Evolutionary conservation across 1,140 invertebrate genomes (phyloP).

Genomic region (Oncopodura yosiiana): DNA sequence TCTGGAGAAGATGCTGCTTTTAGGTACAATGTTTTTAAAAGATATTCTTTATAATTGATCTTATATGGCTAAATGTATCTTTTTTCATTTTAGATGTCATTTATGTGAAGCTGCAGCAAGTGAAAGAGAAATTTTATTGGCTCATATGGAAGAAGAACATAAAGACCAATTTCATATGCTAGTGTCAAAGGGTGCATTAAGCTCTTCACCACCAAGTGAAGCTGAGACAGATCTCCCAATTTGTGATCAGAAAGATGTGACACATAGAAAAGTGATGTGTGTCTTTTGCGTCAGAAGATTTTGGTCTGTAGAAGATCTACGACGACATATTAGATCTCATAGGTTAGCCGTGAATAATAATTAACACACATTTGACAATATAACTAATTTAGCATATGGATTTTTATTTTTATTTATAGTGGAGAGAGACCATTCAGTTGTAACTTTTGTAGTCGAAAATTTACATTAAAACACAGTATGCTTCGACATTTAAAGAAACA

Average conservation of each 20-base stretch:
- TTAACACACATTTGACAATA: conserved; percentile 68
- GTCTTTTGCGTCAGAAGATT: conserved; percentile 84
- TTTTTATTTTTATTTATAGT: background rate
- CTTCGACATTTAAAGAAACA: conserved; percentile 81
- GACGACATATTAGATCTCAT: conserved; percentile 82
- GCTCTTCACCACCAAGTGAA: conserved; percentile 28
- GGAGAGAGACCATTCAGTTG: conserved; percentile 20
- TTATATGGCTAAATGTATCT: background rate
- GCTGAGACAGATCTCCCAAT: conserved; percentile 10
- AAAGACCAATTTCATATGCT: conserved; percentile 47
- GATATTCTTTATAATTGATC: background rate
- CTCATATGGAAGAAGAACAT: conserved; percentile 47
- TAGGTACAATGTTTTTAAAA: conserved; percentile 11
- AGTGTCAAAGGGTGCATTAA: conserved; percentile 64
- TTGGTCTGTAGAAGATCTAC: conserved; percentile 84
- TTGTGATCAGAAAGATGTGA: conserved; percentile 21
- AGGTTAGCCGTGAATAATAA: conserved; percentile 71
- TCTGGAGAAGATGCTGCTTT: conserved; percentile 31
- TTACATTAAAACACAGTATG: conserved; percentile 90
- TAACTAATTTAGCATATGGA: conserved; percentile 45
- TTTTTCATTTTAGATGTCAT: conserved; percentile 72
- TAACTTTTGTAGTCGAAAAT: conserved; percentile 47
- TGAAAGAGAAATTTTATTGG: conserved; percentile 64
- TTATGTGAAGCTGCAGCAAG: conserved; percentile 76
- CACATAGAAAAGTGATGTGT: conserved; percentile 53